phyloP scores from a whole-genome alignment of 2,113 vertebrate genomes.

The Aphelocoma coerulescens region DNA sequence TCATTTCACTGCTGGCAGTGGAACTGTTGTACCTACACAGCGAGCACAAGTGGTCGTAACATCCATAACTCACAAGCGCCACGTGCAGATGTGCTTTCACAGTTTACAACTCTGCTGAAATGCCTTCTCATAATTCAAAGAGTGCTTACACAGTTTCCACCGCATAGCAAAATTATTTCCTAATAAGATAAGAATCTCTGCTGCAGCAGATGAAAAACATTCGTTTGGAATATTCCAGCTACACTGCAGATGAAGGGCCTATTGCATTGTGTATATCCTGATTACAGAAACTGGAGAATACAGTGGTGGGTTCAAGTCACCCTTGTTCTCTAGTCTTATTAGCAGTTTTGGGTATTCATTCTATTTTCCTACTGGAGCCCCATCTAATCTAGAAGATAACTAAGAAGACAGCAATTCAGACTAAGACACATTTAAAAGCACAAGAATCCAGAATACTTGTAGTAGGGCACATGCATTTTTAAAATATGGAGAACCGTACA shows the following conservation, averaged over 20 bases:
- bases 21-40: background rate
- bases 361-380: background rate
- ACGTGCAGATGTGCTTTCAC: background rate
- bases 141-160: background rate
- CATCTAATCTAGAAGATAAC: background rate
- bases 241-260: background rate
- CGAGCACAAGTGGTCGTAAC: background rate
- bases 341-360: background rate
- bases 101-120: background rate
- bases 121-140: background rate
- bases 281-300: background rate
- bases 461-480: background rate
- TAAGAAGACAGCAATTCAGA: background rate
- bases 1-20: background rate
- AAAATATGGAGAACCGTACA: background rate
- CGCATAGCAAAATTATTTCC: background rate
- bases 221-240: background rate
- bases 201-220: background rate
- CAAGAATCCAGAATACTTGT: background rate
- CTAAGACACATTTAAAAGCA: background rate
- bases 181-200: conserved; percentile 30
- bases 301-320: background rate
- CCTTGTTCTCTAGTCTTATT: background rate
- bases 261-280: background rate
- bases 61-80: background rate